Conservation (phyloP, 2,888 invertebrate genomes). For the Endomychus coccineus region DNA sequence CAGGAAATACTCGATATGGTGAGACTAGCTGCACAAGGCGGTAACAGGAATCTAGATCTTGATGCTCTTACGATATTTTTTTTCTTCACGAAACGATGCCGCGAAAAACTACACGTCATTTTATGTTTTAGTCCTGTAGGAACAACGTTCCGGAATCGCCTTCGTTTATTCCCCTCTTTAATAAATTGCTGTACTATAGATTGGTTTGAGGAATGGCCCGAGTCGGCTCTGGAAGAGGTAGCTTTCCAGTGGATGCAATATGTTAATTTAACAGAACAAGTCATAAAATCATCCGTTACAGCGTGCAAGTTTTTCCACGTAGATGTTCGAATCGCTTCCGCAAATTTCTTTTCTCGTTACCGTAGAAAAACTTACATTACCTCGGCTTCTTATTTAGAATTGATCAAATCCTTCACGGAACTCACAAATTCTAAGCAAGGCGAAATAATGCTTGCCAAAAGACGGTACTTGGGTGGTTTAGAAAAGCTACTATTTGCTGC, state of each 20-base stretch:
- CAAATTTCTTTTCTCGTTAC: slow-evolving; percentile 56
- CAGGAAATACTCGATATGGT: slow-evolving; percentile 76
- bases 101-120: slow-evolving; percentile 72
- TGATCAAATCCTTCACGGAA: slow-evolving; percentile 68
- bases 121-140: slow-evolving; percentile 84
- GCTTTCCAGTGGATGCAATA: slow-evolving; percentile 67
- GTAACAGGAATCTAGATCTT: slow-evolving; percentile 74
- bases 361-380: slow-evolving; percentile 75
- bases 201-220: slow-evolving; percentile 87
- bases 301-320: slow-evolving; percentile 87
- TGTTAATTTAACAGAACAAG: slow-evolving; percentile 59
- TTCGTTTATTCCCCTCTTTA: slow-evolving; percentile 74
- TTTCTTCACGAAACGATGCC: slow-evolving; percentile 71
- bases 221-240: slow-evolving; percentile 75
- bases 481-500: slow-evolving; percentile 73
- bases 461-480: slow-evolving; percentile 46
- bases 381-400: slow-evolving; percentile 76
- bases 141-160: slow-evolving; percentile 66
- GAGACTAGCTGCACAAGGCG: slow-evolving; percentile 64
- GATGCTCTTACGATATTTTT: slow-evolving; percentile 65
- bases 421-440: slow-evolving; percentile 66
- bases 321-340: slow-evolving; percentile 58
- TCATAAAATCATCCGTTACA: slow-evolving; percentile 58
- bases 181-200: slow-evolving; percentile 86
- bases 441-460: slow-evolving; percentile 64